A percentile compares a stretch with the other conserved stretches of the same genome.
Evolutionary conservation across 2,113 vertebrate species (phyloP).

Genomic region (Synodontis membranacea): DNA sequence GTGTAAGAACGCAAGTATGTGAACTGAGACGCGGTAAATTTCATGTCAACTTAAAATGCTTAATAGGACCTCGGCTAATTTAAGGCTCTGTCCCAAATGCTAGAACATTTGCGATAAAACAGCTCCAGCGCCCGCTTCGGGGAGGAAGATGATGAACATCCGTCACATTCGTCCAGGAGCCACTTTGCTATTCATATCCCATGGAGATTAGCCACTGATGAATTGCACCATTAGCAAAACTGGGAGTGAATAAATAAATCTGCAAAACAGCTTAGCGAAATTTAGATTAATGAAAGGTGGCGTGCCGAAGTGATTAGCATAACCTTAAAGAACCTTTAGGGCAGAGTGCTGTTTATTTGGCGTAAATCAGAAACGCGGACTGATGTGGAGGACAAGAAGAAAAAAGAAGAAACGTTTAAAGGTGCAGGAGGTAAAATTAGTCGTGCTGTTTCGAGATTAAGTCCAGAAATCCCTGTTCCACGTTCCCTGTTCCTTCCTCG

Average conservation of each 20-base stretch:
- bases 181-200: constrained; percentile 40
- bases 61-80: background rate
- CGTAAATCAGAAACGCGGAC: background rate
- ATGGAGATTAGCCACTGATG: constrained; percentile 35
- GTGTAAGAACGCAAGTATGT: too few relatives aligned
- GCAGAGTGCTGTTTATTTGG: constrained; percentile 14
- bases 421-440: background rate
- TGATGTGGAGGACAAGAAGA: background rate
- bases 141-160: constrained; percentile 32
- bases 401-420: background rate
- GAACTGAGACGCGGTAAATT: too few relatives aligned
- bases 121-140: constrained; percentile 12
- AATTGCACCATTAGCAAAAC: constrained; percentile 41
- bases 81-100: background rate
- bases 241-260: constrained; percentile 37
- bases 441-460: background rate
- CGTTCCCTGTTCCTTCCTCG: too few relatives aligned
- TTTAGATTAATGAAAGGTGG: constrained; percentile 34
- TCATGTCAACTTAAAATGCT: background rate
- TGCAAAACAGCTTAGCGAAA: constrained; percentile 23
- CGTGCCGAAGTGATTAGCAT: background rate
- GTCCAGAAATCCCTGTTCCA: too few relatives aligned
- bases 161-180: constrained; percentile 41
- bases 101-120: too few relatives aligned
- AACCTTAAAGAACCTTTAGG: constrained; percentile 4